Evolutionary conservation across 2,113 vertebrate species (phyloP).

Genomic region (Syngnathus floridae): DNA sequence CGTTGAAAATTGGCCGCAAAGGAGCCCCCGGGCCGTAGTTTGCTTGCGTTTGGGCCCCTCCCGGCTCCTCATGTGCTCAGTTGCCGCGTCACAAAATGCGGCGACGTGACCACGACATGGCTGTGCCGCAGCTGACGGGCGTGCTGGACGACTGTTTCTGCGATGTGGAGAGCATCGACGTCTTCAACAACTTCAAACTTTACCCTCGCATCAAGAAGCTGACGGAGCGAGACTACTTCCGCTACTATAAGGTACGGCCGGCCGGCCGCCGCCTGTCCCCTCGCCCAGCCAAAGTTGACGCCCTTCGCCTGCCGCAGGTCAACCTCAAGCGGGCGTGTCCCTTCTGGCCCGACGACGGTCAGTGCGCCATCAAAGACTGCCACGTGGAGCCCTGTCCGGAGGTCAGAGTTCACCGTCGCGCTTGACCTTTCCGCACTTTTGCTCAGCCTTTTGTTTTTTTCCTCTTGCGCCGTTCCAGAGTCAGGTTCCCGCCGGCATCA

Average conservation of each 20-base stretch:
- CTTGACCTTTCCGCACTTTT: not conserved
- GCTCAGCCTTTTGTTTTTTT: not conserved
- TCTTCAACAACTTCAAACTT: constrained; percentile 95
- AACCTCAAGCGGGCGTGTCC: constrained; percentile 93
- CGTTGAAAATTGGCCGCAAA: too few relatives aligned
- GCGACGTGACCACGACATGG: too few relatives aligned
- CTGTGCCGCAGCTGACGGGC: constrained; percentile 77
- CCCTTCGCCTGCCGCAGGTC: constrained; percentile 68
- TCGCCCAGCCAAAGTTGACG: not conserved
- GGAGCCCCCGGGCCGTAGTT: too few relatives aligned
- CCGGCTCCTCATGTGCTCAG: too few relatives aligned
- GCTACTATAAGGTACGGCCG: constrained; percentile 86
- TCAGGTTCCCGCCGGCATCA: constrained; percentile 90
- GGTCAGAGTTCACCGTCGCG: constrained; percentile 67
- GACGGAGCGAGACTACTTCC: constrained; percentile 88
- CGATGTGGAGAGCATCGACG: constrained; percentile 93
- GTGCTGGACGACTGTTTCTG: constrained; percentile 95
- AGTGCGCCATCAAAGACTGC: constrained; percentile 94
- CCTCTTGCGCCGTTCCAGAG: constrained; percentile 66
- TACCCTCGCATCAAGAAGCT: constrained; percentile 86
- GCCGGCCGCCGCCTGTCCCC: accelerated
- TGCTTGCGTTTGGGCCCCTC: too few relatives aligned
- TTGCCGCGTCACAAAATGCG: too few relatives aligned
- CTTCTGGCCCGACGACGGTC: constrained; percentile 91
- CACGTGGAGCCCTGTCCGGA: constrained; percentile 94